Conservation (phyloP, 2,888 invertebrate genomes). For the Phengaris alcon region DNA sequence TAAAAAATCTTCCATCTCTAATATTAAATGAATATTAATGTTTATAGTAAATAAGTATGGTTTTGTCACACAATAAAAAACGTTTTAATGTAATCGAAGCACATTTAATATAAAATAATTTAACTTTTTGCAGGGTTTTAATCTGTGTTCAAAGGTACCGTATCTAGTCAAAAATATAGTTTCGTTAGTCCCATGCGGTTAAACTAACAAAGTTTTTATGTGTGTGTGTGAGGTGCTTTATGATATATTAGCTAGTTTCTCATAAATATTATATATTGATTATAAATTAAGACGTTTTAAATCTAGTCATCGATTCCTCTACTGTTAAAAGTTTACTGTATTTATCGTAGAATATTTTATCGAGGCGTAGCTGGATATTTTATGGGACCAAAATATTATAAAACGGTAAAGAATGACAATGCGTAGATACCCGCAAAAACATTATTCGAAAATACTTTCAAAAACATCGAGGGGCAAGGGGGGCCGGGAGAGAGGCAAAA, state of each 20-base stretch:
- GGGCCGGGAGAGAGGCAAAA: too few relatives aligned
- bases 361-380: constrained; percentile 69
- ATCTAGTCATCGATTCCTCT: constrained; percentile 51
- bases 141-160: constrained; percentile 54
- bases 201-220: constrained; percentile 6
- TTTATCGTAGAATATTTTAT: constrained; percentile 43
- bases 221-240: constrained; percentile 33
- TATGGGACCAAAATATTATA: constrained; percentile 65
- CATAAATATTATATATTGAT: constrained; percentile 32
- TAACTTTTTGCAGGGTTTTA: constrained; percentile 56
- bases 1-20: background rate
- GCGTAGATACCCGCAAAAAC: constrained; percentile 41
- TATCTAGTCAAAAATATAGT: constrained; percentile 48
- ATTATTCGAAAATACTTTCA: background rate
- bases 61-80: background rate
- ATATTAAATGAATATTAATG: background rate
- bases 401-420: constrained; percentile 48
- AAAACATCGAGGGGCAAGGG: background rate
- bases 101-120: constrained; percentile 37
- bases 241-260: constrained; percentile 36
- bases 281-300: constrained; percentile 35
- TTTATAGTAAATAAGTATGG: background rate
- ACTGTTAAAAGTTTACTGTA: constrained; percentile 46
- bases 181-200: constrained; percentile 18
- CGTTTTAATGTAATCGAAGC: background rate